Evolutionary conservation across 1,140 invertebrate genomes (phyloP).

Genomic region (Leptinotarsa lineolata): DNA sequence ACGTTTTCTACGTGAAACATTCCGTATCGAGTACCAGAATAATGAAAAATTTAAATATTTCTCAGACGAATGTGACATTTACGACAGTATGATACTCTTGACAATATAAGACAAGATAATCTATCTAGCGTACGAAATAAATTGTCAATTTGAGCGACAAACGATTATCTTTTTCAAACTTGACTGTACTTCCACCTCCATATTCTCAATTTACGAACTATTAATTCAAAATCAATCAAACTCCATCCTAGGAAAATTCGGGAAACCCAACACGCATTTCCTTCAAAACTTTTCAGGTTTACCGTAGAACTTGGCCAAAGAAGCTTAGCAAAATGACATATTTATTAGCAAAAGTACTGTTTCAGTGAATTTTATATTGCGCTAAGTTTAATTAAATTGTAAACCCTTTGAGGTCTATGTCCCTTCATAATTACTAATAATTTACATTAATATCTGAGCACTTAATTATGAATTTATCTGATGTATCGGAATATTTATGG

Average conservation of each 20-base stretch:
- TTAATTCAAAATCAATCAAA: background rate
- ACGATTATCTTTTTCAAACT: too few species aligned
- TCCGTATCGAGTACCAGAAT: too few species aligned
- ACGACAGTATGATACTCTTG: too few species aligned
- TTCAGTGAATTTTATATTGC: constrained; percentile 10
- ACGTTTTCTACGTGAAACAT: too few species aligned
- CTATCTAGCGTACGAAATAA: too few species aligned
- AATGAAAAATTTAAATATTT: too few species aligned
- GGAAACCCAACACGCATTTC: background rate
- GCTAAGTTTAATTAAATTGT: constrained; percentile 25
- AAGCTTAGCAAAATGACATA: constrained; percentile 21
- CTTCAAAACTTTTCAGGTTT: background rate
- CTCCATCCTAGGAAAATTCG: background rate
- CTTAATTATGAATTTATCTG: constrained; percentile 30
- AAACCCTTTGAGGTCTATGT: constrained; percentile 16
- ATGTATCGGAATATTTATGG: constrained; percentile 24
- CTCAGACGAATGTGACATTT: too few species aligned
- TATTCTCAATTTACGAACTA: background rate
- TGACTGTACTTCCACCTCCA: too few species aligned
- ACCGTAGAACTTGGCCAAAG: background rate
- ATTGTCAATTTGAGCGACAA: too few species aligned
- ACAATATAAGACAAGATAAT: too few species aligned
- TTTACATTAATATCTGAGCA: constrained; percentile 25
- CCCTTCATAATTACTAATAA: constrained; percentile 28
- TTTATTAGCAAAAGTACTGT: constrained; percentile 13